phyloP scores from a whole-genome alignment of 2,888 invertebrate genomes.

The Nomada ferruginata region DNA sequence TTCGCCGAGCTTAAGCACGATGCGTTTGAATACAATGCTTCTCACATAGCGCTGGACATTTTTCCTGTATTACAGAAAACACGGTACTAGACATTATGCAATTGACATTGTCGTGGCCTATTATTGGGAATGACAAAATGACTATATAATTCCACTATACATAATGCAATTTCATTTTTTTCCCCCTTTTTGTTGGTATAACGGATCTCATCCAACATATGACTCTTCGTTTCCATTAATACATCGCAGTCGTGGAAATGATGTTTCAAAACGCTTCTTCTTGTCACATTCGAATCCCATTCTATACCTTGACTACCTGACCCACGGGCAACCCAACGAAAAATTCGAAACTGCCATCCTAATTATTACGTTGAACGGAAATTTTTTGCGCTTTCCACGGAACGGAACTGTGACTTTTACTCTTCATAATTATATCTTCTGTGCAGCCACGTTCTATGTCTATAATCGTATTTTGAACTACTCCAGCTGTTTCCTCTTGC shows the following conservation, averaged over 20 bases:
- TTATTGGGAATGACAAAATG: slow-evolving; percentile 19
- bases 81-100: neutral
- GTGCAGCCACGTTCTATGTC: no score
- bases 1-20: neutral
- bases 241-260: neutral
- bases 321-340: no score
- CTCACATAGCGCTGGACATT: neutral
- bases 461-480: no score
- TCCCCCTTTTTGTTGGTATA: neutral
- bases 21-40: neutral
- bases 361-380: no score
- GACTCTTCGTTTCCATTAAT: slow-evolving; percentile 17
- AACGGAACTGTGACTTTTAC: no score
- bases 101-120: neutral
- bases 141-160: neutral
- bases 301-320: no score
- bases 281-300: neutral
- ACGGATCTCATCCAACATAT: slow-evolving; percentile 7
- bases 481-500: no score
- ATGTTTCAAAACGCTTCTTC: neutral
- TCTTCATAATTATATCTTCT: no score
- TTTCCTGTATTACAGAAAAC: neutral
- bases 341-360: no score
- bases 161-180: neutral
- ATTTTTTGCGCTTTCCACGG: no score